Evolutionary conservation across 2,888 invertebrate genomes (phyloP).

Genomic region (Phengaris arion): DNA sequence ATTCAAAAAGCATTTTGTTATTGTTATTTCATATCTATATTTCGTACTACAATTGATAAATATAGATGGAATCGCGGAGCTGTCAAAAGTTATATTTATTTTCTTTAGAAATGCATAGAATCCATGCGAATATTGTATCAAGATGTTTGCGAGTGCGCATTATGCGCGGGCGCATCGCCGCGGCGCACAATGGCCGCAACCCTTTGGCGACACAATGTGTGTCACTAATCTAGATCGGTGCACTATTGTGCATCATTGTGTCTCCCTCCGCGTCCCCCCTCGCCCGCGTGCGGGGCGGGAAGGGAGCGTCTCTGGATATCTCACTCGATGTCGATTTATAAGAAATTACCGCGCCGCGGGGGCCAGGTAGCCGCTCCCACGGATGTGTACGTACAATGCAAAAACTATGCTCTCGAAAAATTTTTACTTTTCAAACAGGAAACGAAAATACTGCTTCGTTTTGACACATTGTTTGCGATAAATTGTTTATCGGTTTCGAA

Average conservation of each 20-base stretch:
- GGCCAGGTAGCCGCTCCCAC: conserved; percentile 75
- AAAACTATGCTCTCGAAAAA: conserved; percentile 61
- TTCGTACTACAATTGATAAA: conserved; percentile 67
- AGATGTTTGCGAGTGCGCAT: conserved; percentile 70
- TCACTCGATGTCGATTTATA: conserved; percentile 78
- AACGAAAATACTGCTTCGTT: conserved; percentile 70
- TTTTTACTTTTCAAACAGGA: conserved; percentile 68
- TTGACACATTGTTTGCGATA: conserved; percentile 48
- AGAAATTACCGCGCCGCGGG: conserved; percentile 71
- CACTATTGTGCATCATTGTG: conserved; percentile 66
- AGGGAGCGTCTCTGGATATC: conserved; percentile 64
- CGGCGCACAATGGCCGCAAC: conserved; percentile 63
- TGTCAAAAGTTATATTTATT: conserved; percentile 80
- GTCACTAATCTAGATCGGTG: conserved; percentile 79
- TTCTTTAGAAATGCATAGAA: conserved; percentile 78
- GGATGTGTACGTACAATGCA: conserved; percentile 62
- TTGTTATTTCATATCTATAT: conserved; percentile 55
- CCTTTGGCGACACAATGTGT: conserved; percentile 78
- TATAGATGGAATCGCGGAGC: conserved; percentile 70
- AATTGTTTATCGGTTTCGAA: conserved; percentile 36
- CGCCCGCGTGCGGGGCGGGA: conserved; percentile 48
- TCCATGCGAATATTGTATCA: conserved; percentile 68
- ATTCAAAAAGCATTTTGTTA: conserved; percentile 41
- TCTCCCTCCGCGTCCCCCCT: conserved; percentile 42
- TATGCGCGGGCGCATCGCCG: conserved; percentile 59